These are phyloP conservation scores for Antitype chi DNA, from an alignment of 2,888 invertebrate genomes.

Conservation along the genomic window DNA sequence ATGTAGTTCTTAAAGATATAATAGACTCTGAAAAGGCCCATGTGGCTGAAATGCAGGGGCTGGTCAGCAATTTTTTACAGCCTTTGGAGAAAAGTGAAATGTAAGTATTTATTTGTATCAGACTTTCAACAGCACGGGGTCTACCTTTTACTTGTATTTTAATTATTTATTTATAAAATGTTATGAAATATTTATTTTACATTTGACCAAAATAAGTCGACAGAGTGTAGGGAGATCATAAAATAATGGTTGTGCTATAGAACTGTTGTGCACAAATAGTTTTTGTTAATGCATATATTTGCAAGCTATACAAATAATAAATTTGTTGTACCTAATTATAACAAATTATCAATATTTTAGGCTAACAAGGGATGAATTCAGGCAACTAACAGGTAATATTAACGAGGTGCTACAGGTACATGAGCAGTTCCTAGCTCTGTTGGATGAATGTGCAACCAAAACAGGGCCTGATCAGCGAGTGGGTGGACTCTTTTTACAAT, in stretches of 20 bases:
- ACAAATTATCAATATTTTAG: conserved; percentile 84
- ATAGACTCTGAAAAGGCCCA: conserved; percentile 98
- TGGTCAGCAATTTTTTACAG: conserved; percentile 95
- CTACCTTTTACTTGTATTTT: neutral
- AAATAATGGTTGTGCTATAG: neutral
- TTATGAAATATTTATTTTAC: neutral
- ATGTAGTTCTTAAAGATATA: conserved; percentile 96
- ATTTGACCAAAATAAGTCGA: neutral
- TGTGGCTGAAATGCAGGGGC: conserved; percentile 96
- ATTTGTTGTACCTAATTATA: neutral
- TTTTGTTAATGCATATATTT: neutral
- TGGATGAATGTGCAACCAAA: conserved; percentile 95
- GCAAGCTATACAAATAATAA: neutral
- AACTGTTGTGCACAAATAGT: neutral
- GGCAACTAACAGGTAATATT: conserved; percentile 96
- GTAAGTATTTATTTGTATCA: conserved; percentile 90
- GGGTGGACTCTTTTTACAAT: conserved; percentile 97
- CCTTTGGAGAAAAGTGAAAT: conserved; percentile 96
- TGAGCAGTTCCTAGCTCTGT: conserved; percentile 93
- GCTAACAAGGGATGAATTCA: conserved; percentile 95
- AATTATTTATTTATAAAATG: neutral
- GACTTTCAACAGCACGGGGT: neutral
- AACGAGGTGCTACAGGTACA: conserved; percentile 96
- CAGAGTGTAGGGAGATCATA: neutral
- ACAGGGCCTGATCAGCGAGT: conserved; percentile 95